Base-by-base conservation (phyloP, 1,140 invertebrate species). In the Philopotamus ludificatus region DNA sequence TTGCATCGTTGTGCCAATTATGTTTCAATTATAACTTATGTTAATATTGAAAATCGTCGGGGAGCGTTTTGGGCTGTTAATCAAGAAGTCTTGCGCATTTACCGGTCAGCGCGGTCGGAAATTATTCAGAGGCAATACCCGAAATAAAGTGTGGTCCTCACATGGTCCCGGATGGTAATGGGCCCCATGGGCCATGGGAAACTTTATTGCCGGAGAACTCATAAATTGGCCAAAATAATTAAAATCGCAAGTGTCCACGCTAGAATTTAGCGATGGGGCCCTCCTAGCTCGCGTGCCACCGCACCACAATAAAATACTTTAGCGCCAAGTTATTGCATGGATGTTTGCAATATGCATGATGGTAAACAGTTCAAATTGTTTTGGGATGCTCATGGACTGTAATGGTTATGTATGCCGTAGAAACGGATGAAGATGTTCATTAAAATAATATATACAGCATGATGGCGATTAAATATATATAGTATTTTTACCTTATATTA, bases 221-320 rank as follows among this genome's bases (percentile, higher is more conserved):
- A 66, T 70, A 70, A 70, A 70, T 70, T 63, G 68, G 57, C 64
- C 57, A 42, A 66, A 66, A 70, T 65, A 70, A 70, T 70, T 70
- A 70, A 70, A 70, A 70, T 70, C 55, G 64, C 64, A 42, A 54
- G 55, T 51, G 57, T 51, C 49, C 65, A 53, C 45, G 41, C 57
- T 58, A 58, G 28, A 61, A 44, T 42, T 41, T 58, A 58, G 34
- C 12, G 10, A 12, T n/a, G 51, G 51, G 12, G 22, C 1, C 39
- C 10, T 57, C 8, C 4, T 3, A 21, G 7, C 50, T 53, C 50
- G 18, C 23, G 49, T 51, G 16, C 22, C 49, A 4, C 18, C 26
- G 28, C 53, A 25, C 22, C 26, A 57, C 28, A 57, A 26, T 57
- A 57, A 39, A 57, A 39, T 25, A n/a, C n/a, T n/a, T n/a, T n/a